These are phyloP conservation scores for Chelonoidis abingdonii DNA, from an alignment of 2,113 vertebrate genomes.

Conservation along the genomic window DNA sequence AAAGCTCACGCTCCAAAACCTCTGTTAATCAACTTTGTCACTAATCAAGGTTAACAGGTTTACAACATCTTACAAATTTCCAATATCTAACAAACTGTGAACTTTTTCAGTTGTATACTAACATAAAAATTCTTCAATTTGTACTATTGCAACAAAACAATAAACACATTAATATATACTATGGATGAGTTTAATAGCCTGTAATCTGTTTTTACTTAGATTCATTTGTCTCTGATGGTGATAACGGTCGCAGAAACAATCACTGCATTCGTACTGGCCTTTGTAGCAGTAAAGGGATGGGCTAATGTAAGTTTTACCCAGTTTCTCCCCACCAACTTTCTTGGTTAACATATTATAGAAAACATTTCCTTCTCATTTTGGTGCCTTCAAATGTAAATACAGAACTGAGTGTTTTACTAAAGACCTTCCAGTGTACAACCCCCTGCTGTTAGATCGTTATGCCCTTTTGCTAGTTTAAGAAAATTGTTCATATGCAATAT, in stretches of 20 bases:
- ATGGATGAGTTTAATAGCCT: neutral
- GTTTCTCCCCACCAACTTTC: neutral
- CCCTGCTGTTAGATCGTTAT: neutral
- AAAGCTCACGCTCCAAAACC: no score
- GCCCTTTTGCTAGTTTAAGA: neutral
- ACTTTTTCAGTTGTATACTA: neutral
- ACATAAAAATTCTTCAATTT: neutral
- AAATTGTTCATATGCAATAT: neutral
- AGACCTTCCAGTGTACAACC: neutral
- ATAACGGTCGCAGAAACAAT: conserved; percentile 70
- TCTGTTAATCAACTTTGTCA: neutral
- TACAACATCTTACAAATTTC: neutral
- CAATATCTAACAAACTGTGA: neutral
- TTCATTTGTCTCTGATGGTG: conserved; percentile 78
- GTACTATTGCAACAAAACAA: neutral
- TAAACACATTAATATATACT: neutral
- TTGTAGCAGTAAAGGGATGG: conserved; percentile 73
- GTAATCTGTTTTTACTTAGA: conserved; percentile 52
- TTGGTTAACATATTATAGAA: neutral
- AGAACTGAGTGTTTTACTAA: neutral
- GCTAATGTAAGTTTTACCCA: conserved; percentile 69
- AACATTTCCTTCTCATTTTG: neutral
- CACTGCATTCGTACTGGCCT: conserved; percentile 81
- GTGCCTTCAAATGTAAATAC: neutral
- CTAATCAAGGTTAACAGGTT: neutral